Evolutionary conservation across 2,888 invertebrate species (phyloP), one percentile per base, ranked within the genome.

Genomic region (Papilio elwesi): DNA sequence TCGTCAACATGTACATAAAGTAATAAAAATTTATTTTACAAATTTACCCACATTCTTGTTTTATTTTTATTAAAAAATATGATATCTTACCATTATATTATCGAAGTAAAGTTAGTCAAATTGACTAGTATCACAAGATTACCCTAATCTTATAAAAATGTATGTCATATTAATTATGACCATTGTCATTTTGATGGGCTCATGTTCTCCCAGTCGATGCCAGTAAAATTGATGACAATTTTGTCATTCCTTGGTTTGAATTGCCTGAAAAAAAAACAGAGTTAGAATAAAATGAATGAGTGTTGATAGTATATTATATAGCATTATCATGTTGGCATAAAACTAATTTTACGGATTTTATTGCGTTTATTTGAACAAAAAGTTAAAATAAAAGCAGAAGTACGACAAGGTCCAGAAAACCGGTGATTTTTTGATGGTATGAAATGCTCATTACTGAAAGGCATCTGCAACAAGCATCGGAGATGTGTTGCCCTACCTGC

Each of bases 161-260:
- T 9, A 38, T 38, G 15, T 68, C 71, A 68, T 68, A 38, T 66
- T 49, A 12, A 43, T 13, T 63, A 68, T 26, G 66, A 55, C 49
- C 57, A 38, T n/a, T 38, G 71, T 79, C 74, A 81, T 75, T 81
- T 80, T 51, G 74, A 77, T 55, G 83, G 82, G 66, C 81, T 84
- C 73, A 76, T 74, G 15, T 74, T 78, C n/a, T 94, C 93, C 94
- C 94, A 95, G 80, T 96, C 74, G 8, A 74, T 72, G 38, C 70
- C 69, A 15, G 88, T 88, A 85, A 97, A 97, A 84, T 97, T 95
- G 65, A 97, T 96, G 36, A 95, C 93, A 79, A 97, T 95, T 86
- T 94, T 92, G 12, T 91, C 89, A 70, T 92, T 89, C 70, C 91
- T 94, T 71, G 97, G 97, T 82, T 86, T 87, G 82, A 95, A 96